Evolutionary conservation across 2,113 vertebrate genomes (phyloP), one percentile per base, ranked within the genome.

Genomic region (Benthochromis sp.): DNA sequence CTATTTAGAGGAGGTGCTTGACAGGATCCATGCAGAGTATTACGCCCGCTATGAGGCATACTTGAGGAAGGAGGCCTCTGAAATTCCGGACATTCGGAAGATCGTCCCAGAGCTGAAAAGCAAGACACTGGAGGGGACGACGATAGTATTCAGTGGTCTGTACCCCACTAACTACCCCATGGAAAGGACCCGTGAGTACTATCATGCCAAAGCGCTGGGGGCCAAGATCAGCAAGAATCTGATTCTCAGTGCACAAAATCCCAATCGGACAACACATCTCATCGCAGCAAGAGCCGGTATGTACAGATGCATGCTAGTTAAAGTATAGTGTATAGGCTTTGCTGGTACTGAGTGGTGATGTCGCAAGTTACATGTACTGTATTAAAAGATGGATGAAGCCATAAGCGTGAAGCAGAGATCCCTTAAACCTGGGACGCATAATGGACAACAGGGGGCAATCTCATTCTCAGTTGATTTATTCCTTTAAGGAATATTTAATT

Each of bases 91-190:
- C 91, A 98, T 99, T 69, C 97, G 98, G 9, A 98, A 95, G 92
- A 99, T 99, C 4, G 97, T 98, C 19, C 99, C 99, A 0, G 98
- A 99, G 94, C 95, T 99, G 57, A 98, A 98, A 94, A 95, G 97
- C 91, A 97, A 96, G 66, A 96, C 98, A 7, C 94, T 99, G 87
- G 97, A 97, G 1, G 97, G 97, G 3, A 97, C 97, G 1, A 97
- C 90, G 3, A 92, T 99, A 6, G 96, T 97, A 54, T 99, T 99
- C 95, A 99, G 98, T 0, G 98, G 99, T 36, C 96, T 99, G 6
- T 97, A 99, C 92, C 99, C 98, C 1, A 99, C 99, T 9, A 99
- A 98, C 92, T 98, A 98, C 88, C 97, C 98, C 1, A 96, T 99
- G 91, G 99, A 99, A 92, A 97, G 97, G 90, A 99, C 98, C 4